Evolutionary conservation across 2,113 vertebrate species (phyloP), one percentile per base, ranked within the genome.

Genomic region (Ibidorhyncha struthersii): DNA sequence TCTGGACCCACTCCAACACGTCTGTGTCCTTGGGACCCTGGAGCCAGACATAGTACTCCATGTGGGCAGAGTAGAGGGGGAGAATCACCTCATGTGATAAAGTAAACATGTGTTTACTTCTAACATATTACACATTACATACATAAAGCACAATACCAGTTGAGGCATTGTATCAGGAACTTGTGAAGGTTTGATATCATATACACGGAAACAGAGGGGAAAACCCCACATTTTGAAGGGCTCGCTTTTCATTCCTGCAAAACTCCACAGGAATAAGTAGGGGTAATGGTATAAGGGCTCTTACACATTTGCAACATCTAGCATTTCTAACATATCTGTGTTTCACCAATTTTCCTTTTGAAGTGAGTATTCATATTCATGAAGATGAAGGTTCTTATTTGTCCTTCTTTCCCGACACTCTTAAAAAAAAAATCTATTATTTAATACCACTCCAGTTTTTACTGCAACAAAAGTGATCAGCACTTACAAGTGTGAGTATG

Each of bases 271-370:
- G 4, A 63, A 5, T 6, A 12, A 41, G 12, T 26, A 55, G 3
- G 6, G 22, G 3, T 7, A 77, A 22, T 1, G 1, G 3, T n/a
- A 17, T 23, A 59, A 41, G 16, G 5, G 6, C 11, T 19, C 19
- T 82, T 30, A 23, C 3, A 52, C 9, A 78, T 9, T 14, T 22
- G 7, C 34, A 92, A 17, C 71, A 89, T 30, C 63, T 69, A 86
- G 18, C 11, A 62, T 20, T 70, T 74, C 8, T 63, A n/a, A 25
- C 5, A 9, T 14, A 65, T 18, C 18, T 30, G 9, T 49, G 6
- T 36, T 90, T 73, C 71, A 58, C 12, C 13, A 43, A 1, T 38
- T 79, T 88, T 32, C 7, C 17, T 89, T 82, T 77, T 30, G 17
- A 86, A 63, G 21, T 38, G 14, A 84, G 29, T 82, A n/a, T 30